Base-by-base conservation (phyloP, 2,797 vertebrate genomes). In the Vultur gryphus region DNA sequence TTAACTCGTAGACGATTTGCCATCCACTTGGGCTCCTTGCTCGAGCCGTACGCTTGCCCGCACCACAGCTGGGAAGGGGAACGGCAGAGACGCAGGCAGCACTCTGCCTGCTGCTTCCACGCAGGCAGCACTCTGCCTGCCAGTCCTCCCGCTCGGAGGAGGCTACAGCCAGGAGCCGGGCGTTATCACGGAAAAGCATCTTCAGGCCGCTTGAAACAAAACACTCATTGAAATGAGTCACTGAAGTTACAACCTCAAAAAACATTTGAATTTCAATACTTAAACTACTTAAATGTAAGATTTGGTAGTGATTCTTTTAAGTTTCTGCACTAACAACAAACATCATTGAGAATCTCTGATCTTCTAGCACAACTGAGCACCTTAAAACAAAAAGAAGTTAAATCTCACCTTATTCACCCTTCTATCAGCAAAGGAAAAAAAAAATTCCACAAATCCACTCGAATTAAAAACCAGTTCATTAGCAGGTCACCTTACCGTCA, bases 41-140 rank as follows among this genome's bases (percentile, higher is more conserved):
- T 64, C 5, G 2, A 31, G 43, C 35, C 2, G 3, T 10, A 25
- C 7, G 1, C 61, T 85, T 4, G 2, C 84, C 54, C 1, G 1
- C 19, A 3, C 41, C 1, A 2, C 7, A 17, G 73, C 46, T 11
- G 9, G 35, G 39, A 9, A 43, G 52, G 33, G 26, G 26, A 49
- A 51, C 0, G 3, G 44, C 55, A 46, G n/a, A 33, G 41, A 8
- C 0, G 11, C 41, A 7, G 64, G 43, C 26, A 21, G 43, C 28
- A 16, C 57, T 19, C n/a, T 19, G 41, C 29, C 29, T 5, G 20
- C 3, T 37, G 37, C 37, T 37, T 37, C 37, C 37, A 37, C 9
- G 11, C 41, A 7, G 64, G 43, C 26, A 21, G 43, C 28, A 16
- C 57, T 19, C n/a, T 19, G 41, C 29, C 29, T 5, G 20, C 3